These are phyloP conservation scores for Arizona elegans DNA, from an alignment of 2,113 vertebrate genomes.

Conservation along the genomic window DNA sequence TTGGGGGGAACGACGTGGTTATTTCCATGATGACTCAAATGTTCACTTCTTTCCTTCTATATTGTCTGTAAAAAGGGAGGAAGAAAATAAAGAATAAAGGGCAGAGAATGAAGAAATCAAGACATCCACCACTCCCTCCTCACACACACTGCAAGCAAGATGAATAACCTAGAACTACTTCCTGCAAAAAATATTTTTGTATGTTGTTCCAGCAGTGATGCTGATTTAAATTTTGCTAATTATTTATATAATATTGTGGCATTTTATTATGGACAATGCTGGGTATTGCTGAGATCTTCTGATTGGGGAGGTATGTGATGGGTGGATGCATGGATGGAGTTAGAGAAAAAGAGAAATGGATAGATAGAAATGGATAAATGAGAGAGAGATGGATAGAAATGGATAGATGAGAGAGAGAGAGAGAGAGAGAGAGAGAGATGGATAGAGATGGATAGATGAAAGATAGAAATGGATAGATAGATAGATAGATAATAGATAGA, in stretches of 20 bases:
- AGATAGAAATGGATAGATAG: no score
- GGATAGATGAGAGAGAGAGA: no score
- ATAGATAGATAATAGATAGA: background rate
- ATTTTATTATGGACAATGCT: background rate
- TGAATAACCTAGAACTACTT: background rate
- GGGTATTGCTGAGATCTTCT: background rate
- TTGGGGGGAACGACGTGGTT: background rate
- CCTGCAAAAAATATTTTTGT: background rate
- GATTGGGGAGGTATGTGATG: background rate
- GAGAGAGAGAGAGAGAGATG: no score
- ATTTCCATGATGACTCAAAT: background rate
- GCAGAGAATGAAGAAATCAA: background rate
- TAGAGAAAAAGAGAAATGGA: no score
- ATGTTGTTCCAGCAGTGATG: background rate
- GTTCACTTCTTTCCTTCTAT: slow-evolving; percentile 29
- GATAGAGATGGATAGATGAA: no score
- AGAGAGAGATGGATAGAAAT: no score
- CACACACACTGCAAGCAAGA: background rate
- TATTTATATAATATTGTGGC: background rate
- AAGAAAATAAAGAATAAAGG: background rate
- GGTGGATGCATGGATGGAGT: background rate
- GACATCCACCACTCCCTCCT: no score
- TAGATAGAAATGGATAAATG: no score
- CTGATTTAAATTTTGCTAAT: background rate
- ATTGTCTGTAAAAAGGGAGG: background rate